Base-by-base conservation (phyloP, 2,888 invertebrate species). In the Byasa hedistus region DNA sequence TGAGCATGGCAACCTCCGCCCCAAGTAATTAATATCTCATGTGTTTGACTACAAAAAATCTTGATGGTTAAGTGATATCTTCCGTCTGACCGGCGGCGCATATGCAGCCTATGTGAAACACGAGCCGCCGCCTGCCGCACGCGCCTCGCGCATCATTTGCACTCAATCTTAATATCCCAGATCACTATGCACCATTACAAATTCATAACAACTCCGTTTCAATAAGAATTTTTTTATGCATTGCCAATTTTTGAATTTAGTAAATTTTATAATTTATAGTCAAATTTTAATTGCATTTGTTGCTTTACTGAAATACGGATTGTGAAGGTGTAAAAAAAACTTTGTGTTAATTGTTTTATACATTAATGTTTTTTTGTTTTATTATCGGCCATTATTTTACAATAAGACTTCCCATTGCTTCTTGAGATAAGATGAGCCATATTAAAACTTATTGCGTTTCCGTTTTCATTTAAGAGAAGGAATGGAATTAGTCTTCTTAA, bases 141-240 rank as follows among this genome's bases (percentile, higher is more conserved):
- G 77, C 76, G 75, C 79, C 80, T 77, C 79, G 73, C 84, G 89
- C 81, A 71, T 81, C 89, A 89, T 90, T 89, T 87, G 79, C 88
- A 81, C 81, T 84, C 87, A 88, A 89, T 89, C 87, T 89, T 88
- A 89, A 89, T 87, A 88, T 84, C 82, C 83, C 87, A 86, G 79
- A 73, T 74, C 74, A 76, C 71, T 78, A 89, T 89, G 91, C 91
- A 85, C 81, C 88, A 91, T 90, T 91, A 84, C 80, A 75, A 75
- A 83, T 82, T 80, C 79, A 90, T 86, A 90, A 86, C 79, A 81
- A 72, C 75, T 75, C 78, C 60, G 36, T 68, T 68, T 67, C 60
- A 64, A 60, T 61, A 55, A n/a, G 48, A 3, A n/a, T 77, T 84
- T 84, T 82, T 83, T 84, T 78, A 5, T 27, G 3, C 76, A 72